phyloP scores from a whole-genome alignment of 2,888 invertebrate species.

The Adela reaumurella region DNA sequence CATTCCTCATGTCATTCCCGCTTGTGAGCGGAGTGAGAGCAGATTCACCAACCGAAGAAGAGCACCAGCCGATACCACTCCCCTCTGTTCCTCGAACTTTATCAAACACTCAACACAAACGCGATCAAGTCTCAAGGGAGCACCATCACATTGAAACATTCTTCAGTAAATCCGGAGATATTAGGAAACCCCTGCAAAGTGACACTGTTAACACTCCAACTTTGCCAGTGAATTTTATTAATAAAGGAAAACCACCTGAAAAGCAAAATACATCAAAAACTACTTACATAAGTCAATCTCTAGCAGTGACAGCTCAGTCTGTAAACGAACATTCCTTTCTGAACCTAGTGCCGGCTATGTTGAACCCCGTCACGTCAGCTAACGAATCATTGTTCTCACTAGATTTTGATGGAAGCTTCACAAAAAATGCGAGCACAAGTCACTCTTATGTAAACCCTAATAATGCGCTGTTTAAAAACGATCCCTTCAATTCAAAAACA shows the following conservation, averaged over 20 bases:
- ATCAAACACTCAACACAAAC: slow-evolving; percentile 12
- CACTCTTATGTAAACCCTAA: slow-evolving; percentile 29
- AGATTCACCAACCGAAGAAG: slow-evolving; percentile 45
- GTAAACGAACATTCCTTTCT: background rate
- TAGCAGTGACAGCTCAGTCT: background rate
- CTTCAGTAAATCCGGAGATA: background rate
- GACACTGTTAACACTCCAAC: background rate
- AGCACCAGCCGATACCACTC: slow-evolving; percentile 17
- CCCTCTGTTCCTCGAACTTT: background rate
- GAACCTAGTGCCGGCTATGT: background rate
- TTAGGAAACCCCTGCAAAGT: background rate
- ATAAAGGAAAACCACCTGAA: background rate
- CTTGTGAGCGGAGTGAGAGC: slow-evolving; percentile 60
- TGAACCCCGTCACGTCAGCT: background rate
- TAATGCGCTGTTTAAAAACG: slow-evolving; percentile 43
- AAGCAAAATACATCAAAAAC: background rate
- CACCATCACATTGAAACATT: background rate
- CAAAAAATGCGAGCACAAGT: slow-evolving; percentile 24
- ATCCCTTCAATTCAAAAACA: slow-evolving; percentile 37
- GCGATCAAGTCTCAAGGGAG: background rate
- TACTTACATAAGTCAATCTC: background rate
- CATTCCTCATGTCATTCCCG: slow-evolving; percentile 72
- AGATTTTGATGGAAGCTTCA: slow-evolving; percentile 41
- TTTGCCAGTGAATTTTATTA: background rate
- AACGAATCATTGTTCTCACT: slow-evolving; percentile 20